Percentiles rank a stretch among this genome's conserved stretches.
Evolutionary conservation across 2,888 invertebrate species (phyloP).

Genomic region (Smittia aterrima): DNA sequence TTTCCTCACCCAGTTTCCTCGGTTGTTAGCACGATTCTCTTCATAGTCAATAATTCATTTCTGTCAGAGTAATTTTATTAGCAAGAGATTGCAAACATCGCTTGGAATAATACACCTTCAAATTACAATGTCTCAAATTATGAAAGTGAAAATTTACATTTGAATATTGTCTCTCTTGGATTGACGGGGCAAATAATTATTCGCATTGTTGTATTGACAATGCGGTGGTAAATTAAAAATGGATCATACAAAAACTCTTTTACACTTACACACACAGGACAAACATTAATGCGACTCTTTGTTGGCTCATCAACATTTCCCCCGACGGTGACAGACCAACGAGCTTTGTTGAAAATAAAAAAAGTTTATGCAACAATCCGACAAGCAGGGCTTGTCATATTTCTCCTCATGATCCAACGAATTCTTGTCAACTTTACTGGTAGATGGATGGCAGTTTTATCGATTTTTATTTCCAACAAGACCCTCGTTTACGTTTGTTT

Average conservation of each 20-base stretch:
- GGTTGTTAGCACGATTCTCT: not conserved
- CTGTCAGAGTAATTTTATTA: not conserved
- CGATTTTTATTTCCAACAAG: not conserved
- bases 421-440: not conserved
- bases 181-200: not conserved
- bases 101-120: not conserved
- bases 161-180: not conserved
- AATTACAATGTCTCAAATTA: not conserved
- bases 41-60: conserved; percentile 22
- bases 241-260: not conserved
- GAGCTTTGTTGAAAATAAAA: not conserved
- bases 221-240: not conserved
- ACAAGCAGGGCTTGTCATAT: not conserved
- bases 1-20: not conserved
- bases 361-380: conserved; percentile 1
- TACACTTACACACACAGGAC: not conserved
- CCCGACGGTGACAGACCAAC: not conserved
- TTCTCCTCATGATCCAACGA: not conserved
- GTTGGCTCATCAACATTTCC: not conserved
- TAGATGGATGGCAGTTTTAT: not conserved
- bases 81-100: not conserved
- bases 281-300: not conserved
- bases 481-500: not conserved
- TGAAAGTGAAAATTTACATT: conserved; percentile 7
- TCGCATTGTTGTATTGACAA: not conserved